Conservation (phyloP, 2,113 vertebrate species). For the Lamprotornis superbus region DNA sequence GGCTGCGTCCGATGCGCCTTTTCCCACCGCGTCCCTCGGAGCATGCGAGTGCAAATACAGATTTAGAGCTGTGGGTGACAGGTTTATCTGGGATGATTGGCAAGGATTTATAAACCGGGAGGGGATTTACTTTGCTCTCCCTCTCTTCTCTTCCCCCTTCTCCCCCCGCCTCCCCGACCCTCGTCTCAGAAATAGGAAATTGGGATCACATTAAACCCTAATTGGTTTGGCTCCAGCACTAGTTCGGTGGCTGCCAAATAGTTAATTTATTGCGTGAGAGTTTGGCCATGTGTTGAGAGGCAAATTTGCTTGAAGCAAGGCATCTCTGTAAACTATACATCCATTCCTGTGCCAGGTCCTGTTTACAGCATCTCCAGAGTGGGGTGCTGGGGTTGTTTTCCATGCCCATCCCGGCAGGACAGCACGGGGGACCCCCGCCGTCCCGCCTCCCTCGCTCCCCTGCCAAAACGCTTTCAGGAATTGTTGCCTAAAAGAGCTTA, state of each 20-base stretch:
- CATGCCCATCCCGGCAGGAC: not conserved
- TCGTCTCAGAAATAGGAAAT: conserved; percentile 65
- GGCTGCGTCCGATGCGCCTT: conserved; percentile 2
- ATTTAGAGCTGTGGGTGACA: conserved; percentile 54
- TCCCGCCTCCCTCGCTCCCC: not conserved
- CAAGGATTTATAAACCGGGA: conserved; percentile 64
- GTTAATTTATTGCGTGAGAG: conserved; percentile 73
- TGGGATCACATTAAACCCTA: conserved; percentile 69
- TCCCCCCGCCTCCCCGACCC: not conserved
- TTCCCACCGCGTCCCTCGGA: conserved; percentile 37
- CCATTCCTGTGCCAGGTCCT: conserved; percentile 26
- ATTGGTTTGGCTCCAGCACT: conserved; percentile 70
- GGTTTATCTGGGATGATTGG: conserved; percentile 67
- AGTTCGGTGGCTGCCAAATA: conserved; percentile 58
- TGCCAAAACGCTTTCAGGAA: not conserved
- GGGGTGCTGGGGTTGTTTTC: not conserved
- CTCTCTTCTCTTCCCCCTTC: not conserved
- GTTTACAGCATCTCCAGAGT: not conserved
- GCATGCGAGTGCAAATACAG: conserved; percentile 5
- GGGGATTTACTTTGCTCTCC: conserved; percentile 35
- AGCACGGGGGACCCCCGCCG: not conserved
- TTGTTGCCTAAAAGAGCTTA: not conserved
- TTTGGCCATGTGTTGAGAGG: conserved; percentile 67
- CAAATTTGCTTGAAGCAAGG: conserved; percentile 62
- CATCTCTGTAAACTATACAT: conserved; percentile 50